These are phyloP conservation scores for Epinephelus malabaricus DNA, from an alignment of 2,797 vertebrate species.

Conservation along the genomic window DNA sequence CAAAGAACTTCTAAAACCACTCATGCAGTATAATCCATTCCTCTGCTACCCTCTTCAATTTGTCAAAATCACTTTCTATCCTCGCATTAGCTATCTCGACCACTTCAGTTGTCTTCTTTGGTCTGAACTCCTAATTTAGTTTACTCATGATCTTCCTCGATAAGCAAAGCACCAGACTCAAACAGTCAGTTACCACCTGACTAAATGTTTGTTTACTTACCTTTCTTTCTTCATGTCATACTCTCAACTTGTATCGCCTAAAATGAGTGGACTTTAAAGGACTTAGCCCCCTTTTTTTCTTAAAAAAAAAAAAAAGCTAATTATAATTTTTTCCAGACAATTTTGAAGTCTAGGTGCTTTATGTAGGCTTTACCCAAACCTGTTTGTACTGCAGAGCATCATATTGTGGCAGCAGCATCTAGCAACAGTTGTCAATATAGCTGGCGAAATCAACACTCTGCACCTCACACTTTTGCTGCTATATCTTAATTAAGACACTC, in stretches of 20 bases:
- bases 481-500: too few species aligned
- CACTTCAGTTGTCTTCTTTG: not conserved
- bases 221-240: not conserved
- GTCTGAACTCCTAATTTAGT: not conserved
- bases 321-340: not conserved
- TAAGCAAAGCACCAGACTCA: not conserved
- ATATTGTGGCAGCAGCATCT: not conserved
- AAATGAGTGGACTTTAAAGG: not conserved
- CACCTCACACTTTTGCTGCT: too few species aligned
- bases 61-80: not conserved
- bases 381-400: not conserved
- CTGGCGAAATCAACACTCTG: too few species aligned
- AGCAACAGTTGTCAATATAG: too few species aligned
- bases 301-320: not conserved
- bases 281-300: not conserved
- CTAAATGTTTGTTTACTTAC: not conserved
- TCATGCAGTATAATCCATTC: not conserved
- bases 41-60: not conserved
- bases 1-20: conserved; percentile 3
- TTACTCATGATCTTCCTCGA: not conserved
- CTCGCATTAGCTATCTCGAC: not conserved
- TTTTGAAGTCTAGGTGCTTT: not conserved
- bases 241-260: not conserved
- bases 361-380: not conserved
- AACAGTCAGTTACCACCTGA: not conserved